phyloP scores from a whole-genome alignment of 2,888 invertebrate genomes.

The Chaitophorus viminalis region DNA sequence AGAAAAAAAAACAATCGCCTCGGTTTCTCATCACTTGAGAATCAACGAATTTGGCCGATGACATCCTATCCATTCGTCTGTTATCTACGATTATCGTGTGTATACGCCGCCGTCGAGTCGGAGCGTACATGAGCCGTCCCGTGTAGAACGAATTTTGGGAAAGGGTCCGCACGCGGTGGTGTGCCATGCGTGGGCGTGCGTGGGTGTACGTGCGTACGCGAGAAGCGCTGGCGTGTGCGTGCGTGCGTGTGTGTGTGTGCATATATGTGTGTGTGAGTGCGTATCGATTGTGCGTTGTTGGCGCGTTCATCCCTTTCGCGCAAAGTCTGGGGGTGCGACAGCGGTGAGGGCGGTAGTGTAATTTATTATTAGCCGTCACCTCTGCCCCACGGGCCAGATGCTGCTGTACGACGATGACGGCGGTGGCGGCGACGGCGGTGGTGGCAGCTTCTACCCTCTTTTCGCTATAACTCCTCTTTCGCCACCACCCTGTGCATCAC shows the following conservation, averaged over 20 bases:
- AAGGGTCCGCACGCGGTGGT: neutral
- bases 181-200: too few species aligned
- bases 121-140: neutral
- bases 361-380: slow-evolving; percentile 61
- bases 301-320: slow-evolving; percentile 54
- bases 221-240: neutral
- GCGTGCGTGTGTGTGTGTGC: neutral
- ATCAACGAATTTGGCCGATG: too few species aligned
- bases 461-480: neutral
- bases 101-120: too few species aligned
- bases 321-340: neutral
- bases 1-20: too few species aligned
- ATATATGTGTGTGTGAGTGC: slow-evolving; percentile 4
- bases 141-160: neutral
- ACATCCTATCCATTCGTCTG: too few species aligned
- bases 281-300: slow-evolving; percentile 58
- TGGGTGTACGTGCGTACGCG: neutral
- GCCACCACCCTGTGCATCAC: neutral
- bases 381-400: slow-evolving; percentile 55
- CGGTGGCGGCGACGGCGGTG: neutral
- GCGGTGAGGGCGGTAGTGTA: slow-evolving; percentile 22
- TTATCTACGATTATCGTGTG: too few species aligned
- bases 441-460: neutral
- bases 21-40: too few species aligned
- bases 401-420: slow-evolving; percentile 1